Evolutionary conservation across 2,888 invertebrate species (phyloP).

Genomic region (Drosophila limbata): DNA sequence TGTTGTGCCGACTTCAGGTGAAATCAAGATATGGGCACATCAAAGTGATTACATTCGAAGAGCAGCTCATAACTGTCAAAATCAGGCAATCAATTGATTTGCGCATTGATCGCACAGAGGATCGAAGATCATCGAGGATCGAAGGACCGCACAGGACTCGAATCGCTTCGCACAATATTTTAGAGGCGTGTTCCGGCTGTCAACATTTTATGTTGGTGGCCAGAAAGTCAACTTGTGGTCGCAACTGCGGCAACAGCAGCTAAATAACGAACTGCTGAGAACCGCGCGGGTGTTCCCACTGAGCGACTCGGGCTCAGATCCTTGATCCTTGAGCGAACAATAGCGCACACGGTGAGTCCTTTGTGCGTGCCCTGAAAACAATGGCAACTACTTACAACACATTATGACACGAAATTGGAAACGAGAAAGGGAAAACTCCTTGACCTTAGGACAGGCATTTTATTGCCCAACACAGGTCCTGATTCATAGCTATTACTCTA

Average conservation of each 20-base stretch:
- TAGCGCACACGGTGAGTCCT: constrained; percentile 56
- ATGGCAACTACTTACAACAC: constrained; percentile 77
- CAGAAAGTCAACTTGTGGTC: constrained; percentile 75
- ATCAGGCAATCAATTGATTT: constrained; percentile 71
- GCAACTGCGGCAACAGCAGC: constrained; percentile 64
- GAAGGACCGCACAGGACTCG: constrained; percentile 67
- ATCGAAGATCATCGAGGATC: constrained; percentile 19
- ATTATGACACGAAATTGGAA: constrained; percentile 73
- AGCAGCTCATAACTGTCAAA: constrained; percentile 77
- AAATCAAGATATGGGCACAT: constrained; percentile 61
- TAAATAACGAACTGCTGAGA: constrained; percentile 59
- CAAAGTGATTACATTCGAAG: constrained; percentile 50
- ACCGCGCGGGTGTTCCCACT: constrained; percentile 70
- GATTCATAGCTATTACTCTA: constrained; percentile 80
- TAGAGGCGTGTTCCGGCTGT: constrained; percentile 85
- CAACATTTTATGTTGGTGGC: constrained; percentile 86
- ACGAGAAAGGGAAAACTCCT: constrained; percentile 39
- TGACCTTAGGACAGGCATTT: constrained; percentile 60
- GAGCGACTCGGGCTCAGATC: constrained; percentile 27
- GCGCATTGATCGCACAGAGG: constrained; percentile 46
- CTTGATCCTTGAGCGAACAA: constrained; percentile 71
- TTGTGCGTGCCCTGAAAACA: constrained; percentile 62
- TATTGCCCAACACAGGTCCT: constrained; percentile 60
- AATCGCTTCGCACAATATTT: constrained; percentile 78
- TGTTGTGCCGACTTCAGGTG: constrained; percentile 23